Evolutionary conservation across 1,140 invertebrate genomes (phyloP).

Genomic region (Oppia nitens): DNA sequence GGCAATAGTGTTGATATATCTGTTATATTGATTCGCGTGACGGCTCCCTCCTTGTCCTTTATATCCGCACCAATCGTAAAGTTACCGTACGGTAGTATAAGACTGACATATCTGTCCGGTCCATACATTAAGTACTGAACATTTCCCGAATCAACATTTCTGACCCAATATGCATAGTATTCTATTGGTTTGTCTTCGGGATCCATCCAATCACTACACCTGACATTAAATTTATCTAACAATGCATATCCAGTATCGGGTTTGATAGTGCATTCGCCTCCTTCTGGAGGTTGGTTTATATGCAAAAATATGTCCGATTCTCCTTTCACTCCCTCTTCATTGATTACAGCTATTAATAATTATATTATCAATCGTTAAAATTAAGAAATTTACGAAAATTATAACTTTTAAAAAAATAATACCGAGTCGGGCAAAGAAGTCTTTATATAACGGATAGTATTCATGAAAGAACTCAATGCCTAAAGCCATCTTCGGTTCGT

Average conservation of each 20-base stretch:
- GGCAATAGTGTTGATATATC: constrained; percentile 19
- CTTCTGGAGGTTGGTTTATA: constrained; percentile 25
- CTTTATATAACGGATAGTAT: constrained; percentile 24
- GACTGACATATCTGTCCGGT: constrained; percentile 18
- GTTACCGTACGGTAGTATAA: constrained; percentile 23
- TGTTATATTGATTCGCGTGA: constrained; percentile 22
- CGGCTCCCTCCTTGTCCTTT: constrained; percentile 24
- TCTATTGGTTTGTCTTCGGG: constrained; percentile 23
- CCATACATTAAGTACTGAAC: constrained; percentile 22
- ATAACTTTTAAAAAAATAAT: too few species aligned
- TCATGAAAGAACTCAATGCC: constrained; percentile 24
- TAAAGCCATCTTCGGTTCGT: constrained; percentile 24
- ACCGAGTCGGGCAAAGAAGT: constrained; percentile 25
- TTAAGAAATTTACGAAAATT: too few species aligned
- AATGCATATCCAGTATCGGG: constrained; percentile 21
- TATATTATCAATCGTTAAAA: too few species aligned
- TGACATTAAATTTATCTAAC: constrained; percentile 23
- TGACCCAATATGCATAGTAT: constrained; percentile 24
- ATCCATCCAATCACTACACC: constrained; percentile 25
- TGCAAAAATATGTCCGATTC: constrained; percentile 25
- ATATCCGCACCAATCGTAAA: constrained; percentile 24
- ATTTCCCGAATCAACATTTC: constrained; percentile 18
- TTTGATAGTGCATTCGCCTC: constrained; percentile 21
- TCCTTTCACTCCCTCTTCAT: constrained; percentile 21
- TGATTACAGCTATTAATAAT: constrained; percentile 20